Evolutionary conservation across 2,113 vertebrate species (phyloP).

Genomic region (Epinephelus fuscoguttatus): DNA sequence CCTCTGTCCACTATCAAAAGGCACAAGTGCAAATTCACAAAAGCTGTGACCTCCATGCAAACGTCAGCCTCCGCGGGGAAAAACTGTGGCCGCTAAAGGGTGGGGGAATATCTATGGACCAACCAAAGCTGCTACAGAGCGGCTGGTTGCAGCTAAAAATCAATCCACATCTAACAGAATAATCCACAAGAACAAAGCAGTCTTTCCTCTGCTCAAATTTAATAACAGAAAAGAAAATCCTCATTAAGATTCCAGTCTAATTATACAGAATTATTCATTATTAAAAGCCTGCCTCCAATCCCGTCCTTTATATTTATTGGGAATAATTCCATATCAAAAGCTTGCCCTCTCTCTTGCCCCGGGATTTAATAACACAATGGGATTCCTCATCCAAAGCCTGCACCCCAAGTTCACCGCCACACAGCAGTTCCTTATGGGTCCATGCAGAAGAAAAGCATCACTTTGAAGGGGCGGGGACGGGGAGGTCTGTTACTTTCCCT

Average conservation of each 20-base stretch:
- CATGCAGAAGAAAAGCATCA: conserved; percentile 29
- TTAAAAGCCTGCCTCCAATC: conserved; percentile 19
- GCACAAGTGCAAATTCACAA: background rate
- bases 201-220: conserved; percentile 3
- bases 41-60: too few species aligned
- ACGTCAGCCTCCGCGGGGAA: too few species aligned
- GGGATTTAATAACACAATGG: conserved; percentile 45
- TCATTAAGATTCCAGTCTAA: conserved; percentile 2
- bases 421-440: conserved; percentile 35
- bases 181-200: background rate
- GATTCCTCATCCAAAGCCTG: conserved; percentile 43
- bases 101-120: too few species aligned
- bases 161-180: background rate
- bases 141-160: too few species aligned
- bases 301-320: background rate
- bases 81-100: too few species aligned
- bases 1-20: background rate
- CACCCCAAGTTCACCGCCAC: conserved; percentile 22
- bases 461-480: conserved; percentile 7
- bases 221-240: conserved; percentile 12
- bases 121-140: too few species aligned
- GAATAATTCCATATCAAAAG: conserved; percentile 30
- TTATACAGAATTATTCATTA: conserved; percentile 34
- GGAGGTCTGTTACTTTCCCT: conserved; percentile 22
- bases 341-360: conserved; percentile 16